Conservation (phyloP, 2,113 vertebrate species). For the Emydura subglobosa region DNA sequence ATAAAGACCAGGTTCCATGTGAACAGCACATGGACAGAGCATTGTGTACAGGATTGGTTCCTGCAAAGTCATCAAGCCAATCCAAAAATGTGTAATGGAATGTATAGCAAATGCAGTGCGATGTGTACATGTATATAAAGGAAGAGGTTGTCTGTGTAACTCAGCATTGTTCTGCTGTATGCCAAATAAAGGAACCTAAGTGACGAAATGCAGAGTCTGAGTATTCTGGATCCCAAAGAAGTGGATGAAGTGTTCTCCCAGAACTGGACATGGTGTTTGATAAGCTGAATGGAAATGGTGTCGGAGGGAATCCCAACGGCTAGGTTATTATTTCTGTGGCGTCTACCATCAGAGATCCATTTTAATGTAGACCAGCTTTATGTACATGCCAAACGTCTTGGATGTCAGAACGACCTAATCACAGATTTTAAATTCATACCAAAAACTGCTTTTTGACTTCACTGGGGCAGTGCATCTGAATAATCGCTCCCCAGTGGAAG, state of each 20-base stretch:
- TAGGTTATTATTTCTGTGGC: neutral
- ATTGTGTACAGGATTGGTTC: neutral
- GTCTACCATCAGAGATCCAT: conserved; percentile 20
- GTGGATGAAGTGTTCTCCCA: neutral
- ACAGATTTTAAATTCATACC: neutral
- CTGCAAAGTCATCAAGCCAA: neutral
- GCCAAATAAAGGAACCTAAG: neutral
- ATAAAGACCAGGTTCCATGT: neutral
- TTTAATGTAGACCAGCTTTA: neutral
- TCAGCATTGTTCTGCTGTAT: neutral
- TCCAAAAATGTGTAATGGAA: neutral
- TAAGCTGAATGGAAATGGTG: neutral
- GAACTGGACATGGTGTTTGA: neutral
- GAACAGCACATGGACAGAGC: neutral
- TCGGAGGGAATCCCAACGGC: neutral
- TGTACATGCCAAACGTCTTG: neutral
- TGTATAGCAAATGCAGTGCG: neutral
- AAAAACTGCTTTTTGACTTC: neutral
- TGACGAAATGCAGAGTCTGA: no score
- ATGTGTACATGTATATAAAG: neutral
- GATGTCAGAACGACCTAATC: neutral
- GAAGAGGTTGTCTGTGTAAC: neutral
- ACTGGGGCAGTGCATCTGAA: neutral
- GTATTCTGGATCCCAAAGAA: no score
- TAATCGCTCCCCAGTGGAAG: neutral